Base-by-base conservation (phyloP, 2,888 invertebrate species). In the Campaea margaritaria region DNA sequence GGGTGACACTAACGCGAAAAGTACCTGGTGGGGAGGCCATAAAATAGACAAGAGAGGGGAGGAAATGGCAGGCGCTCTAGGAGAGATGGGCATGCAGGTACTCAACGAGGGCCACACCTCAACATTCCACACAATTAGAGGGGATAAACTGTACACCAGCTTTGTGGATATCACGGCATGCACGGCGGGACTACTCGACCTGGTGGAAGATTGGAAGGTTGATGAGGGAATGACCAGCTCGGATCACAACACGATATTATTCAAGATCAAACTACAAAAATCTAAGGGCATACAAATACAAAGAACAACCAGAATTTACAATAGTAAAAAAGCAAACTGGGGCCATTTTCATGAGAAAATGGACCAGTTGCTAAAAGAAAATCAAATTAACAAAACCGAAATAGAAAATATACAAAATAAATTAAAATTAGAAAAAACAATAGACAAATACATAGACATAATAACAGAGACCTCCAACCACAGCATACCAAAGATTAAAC, bases 161-260 rank as follows among this genome's bases (percentile, higher is more conserved):
- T 36, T 41, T 13, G 69, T 74, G 0, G 74, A 74, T 27, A 21
- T 76, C 0, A 74, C 75, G 7, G 69, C 69, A 0, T 72, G 74
- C 49, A 48, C 72, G 0, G 1, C n/a, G 0, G 58, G 62, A 0
- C 0, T 71, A 10, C 50, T 71, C 0, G 43, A 38, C 13, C 12
- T 53, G 8, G 31, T 71, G 0, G 66, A 62, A 0, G 49, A 62
- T 15, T 70, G 70, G 72, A 42, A 42, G 14, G 62, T 71, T 0
- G 65, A 54, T 0, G 57, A 55, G 7, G 14, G 15, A 0, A 51
- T 64, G 15, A 63, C 50, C 1, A 70, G 65, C 58, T 68, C 70
- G 10, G 70, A 70, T 57, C 72, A 70, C 51, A 69, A 70, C 16
- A 61, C 55, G 0, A 72, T 78, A 0, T 13, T 31, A 0, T 73